Evolutionary conservation across 2,888 invertebrate species (phyloP).

Genomic region (Loripinus fragilis): DNA sequence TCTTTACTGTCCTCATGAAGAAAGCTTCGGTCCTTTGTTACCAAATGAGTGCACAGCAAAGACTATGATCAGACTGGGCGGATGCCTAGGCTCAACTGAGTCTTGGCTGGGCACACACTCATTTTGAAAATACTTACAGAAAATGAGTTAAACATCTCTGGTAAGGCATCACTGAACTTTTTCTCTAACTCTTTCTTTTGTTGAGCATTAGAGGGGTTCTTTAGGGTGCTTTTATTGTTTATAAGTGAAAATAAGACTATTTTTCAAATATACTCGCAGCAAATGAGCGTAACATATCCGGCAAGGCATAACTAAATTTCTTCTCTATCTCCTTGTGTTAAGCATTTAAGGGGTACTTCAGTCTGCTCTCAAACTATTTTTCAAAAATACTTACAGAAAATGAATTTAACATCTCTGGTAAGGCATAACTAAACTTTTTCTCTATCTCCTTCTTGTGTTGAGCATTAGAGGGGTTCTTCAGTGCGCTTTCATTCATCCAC

Average conservation of each 20-base stretch:
- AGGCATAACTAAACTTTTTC: constrained; percentile 68
- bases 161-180: constrained; percentile 69
- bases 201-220: constrained; percentile 64
- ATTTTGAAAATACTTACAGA: constrained; percentile 61
- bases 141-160: constrained; percentile 72
- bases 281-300: constrained; percentile 72
- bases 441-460: constrained; percentile 65
- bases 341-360: constrained; percentile 65
- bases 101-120: background rate
- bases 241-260: too few species aligned
- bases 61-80: background rate
- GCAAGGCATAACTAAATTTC: constrained; percentile 69
- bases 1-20: too few species aligned
- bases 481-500: constrained; percentile 60
- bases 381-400: constrained; percentile 65
- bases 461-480: constrained; percentile 65
- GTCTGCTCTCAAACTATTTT: constrained; percentile 44
- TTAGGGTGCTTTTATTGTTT: constrained; percentile 59
- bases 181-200: constrained; percentile 66
- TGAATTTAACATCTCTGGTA: constrained; percentile 72
- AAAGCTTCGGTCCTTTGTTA: too few species aligned
- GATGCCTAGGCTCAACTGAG: background rate
- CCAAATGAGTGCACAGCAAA: too few species aligned
- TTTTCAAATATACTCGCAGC: constrained; percentile 63
- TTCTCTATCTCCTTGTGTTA: constrained; percentile 67